A percentile compares a stretch with the other conserved stretches of the same genome.
Conservation (phyloP, 2,797 vertebrate species). For the Sciurus carolinensis region DNA sequence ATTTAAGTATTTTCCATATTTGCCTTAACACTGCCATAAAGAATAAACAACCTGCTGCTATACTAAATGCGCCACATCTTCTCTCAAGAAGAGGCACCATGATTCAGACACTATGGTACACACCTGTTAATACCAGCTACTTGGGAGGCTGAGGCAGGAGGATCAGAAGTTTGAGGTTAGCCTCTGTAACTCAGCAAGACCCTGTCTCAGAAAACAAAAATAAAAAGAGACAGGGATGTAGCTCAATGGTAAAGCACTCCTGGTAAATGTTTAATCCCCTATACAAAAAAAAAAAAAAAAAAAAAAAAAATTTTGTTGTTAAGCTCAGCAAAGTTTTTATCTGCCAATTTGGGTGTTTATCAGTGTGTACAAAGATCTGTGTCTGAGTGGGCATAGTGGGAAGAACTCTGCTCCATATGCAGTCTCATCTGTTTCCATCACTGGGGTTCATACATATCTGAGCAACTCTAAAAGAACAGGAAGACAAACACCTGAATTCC, state of each 20-base stretch:
- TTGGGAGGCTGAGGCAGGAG: not conserved
- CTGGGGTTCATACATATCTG: not conserved
- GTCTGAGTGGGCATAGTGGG: not conserved
- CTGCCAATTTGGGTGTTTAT: not conserved
- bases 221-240: not conserved
- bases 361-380: not conserved
- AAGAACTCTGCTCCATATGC: not conserved
- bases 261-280: too few relatives aligned
- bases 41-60: not conserved
- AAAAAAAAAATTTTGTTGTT: not conserved
- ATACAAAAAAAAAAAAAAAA: not conserved
- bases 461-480: slow-evolving; percentile 32
- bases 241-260: too few relatives aligned
- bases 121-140: not conserved
- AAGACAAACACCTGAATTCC: slow-evolving; percentile 44
- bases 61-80: not conserved
- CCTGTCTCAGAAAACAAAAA: not conserved
- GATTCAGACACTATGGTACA: not conserved
- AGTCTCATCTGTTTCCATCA: slow-evolving; percentile 23
- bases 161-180: not conserved
- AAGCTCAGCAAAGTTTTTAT: slow-evolving; percentile 42
- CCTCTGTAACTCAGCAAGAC: not conserved
- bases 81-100: not conserved
- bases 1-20: slow-evolving; percentile 25
- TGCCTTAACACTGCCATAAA: not conserved